Base-by-base conservation (phyloP, 2,797 vertebrate genomes). In the Iguana delicatissima region DNA sequence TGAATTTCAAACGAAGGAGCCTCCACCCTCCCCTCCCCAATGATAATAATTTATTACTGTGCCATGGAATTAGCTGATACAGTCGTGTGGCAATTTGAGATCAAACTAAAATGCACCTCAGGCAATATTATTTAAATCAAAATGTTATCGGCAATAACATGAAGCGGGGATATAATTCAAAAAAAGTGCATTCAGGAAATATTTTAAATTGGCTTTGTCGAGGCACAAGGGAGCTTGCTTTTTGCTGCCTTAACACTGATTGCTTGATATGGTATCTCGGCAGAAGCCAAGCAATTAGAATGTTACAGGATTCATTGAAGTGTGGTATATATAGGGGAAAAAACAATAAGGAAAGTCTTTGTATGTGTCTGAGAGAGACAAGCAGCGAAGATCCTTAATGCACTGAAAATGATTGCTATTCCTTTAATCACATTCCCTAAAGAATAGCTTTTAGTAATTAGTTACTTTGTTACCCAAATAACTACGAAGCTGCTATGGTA, bases 71-170 rank as follows among this genome's bases (percentile, higher is more conserved):
- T 93, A 95, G 93, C 79, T 74, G 94, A 86, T 81, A 87, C 84
- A 95, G 91, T 35, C 89, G 88, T 91, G 84, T 29, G 88, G 57
- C 80, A 86, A 76, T 93, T 83, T 88, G 93, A 95, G 93, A 92
- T 89, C 89, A 88, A 93, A 85, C 73, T 91, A 82, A 84, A 94
- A 84, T 85, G 76, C 69, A 95, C 76, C 91, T 90, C 46, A 1
- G 52, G 86, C 89, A 94, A 92, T 93, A 92, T 93, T 95, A 96
- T 94, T 96, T 95, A 95, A 97, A 96, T 89, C 94, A 76, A 93
- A 94, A 87, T 84, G 24, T 95, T 96, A 95, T 97, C 94, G 95
- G 92, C 96, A 96, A 92, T 90, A 96, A 95, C 86, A 93, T 42
- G 46, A 95, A 95, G 92, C 42, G 74, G 89, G 94, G n/a, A 94